Base-by-base conservation (phyloP, 2,797 vertebrate species). In the Masticophis lateralis region DNA sequence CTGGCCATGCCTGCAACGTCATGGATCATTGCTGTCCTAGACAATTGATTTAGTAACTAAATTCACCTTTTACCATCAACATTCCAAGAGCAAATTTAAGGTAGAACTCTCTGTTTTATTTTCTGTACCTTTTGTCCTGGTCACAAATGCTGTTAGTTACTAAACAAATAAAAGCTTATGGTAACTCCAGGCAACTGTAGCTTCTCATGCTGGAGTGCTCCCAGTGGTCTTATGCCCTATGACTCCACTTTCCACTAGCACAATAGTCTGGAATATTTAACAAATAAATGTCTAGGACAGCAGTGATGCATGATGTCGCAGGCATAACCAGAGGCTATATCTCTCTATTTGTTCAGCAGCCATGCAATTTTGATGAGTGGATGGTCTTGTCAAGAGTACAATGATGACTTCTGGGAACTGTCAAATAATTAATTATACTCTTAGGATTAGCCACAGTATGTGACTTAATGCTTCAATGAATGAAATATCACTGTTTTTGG, bases 381-480 rank as follows among this genome's bases (percentile, higher is more conserved):
- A 8, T 28, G 5, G 25, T 88, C 32, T 87, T 94, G 90, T 56
- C 87, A 86, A 91, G 90, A 92, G 5, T 59, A 10, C 66, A 22
- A 0, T 1, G 11, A 12, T 27, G 56, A n/a, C 0, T 0, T 89
- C 25, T 79, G 51, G 79, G 51, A 87, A 90, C 79, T 28, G 51
- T 56, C 53, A 32, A 57, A 74, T 94, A 92, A 93, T 91, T 87
- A 56, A 94, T 32, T 83, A 25, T 86, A 93, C 86, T 92, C 60
- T 94, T 93, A 90, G 37, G 92, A 88, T 89, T 96, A 94, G 25
- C 94, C 91, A 55, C 16, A 69, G 28, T 22, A 53, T 9, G 10
- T 57, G 10, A 55, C 16, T 93, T 74, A 88, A 88, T 66, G 66
- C 69, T 22, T 93, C 57, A 28, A 28, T 79, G 47, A 16, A 2